Evolutionary conservation across 2,888 invertebrate species (phyloP).

Genomic region (Orthosia incerta): DNA sequence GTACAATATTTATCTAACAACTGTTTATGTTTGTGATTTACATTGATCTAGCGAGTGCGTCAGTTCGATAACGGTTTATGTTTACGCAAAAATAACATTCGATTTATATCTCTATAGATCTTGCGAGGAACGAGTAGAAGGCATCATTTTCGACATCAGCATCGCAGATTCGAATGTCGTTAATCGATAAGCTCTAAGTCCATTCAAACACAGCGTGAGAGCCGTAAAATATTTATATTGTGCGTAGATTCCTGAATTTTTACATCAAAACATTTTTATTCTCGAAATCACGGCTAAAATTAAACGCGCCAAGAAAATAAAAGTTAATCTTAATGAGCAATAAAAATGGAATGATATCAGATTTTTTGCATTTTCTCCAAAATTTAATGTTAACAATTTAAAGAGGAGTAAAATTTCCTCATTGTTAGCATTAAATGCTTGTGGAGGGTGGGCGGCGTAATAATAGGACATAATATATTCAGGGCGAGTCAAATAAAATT

Average conservation of each 20-base stretch:
- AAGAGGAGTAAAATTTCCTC: constrained; percentile 82
- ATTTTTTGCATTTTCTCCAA: constrained; percentile 83
- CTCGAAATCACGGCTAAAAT: constrained; percentile 68
- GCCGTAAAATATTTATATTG: constrained; percentile 42
- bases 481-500: constrained; percentile 90
- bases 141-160: neutral
- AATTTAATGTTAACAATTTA: constrained; percentile 88
- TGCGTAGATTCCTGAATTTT: constrained; percentile 27
- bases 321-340: constrained; percentile 83
- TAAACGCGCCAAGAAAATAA: constrained; percentile 76
- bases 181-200: constrained; percentile 42
- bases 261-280: constrained; percentile 61
- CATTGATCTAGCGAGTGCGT: constrained; percentile 25
- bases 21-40: constrained; percentile 48
- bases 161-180: constrained; percentile 24
- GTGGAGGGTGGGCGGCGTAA: constrained; percentile 83
- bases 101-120: constrained; percentile 13
- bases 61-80: constrained; percentile 38
- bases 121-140: constrained; percentile 10
- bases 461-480: constrained; percentile 91
- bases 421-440: constrained; percentile 88
- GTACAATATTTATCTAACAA: constrained; percentile 27
- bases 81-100: constrained; percentile 26
- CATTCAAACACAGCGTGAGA: constrained; percentile 5
- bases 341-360: constrained; percentile 85